These are phyloP conservation scores for Drosophila antonietae DNA, from an alignment of 2,888 invertebrate genomes.

Conservation along the genomic window DNA sequence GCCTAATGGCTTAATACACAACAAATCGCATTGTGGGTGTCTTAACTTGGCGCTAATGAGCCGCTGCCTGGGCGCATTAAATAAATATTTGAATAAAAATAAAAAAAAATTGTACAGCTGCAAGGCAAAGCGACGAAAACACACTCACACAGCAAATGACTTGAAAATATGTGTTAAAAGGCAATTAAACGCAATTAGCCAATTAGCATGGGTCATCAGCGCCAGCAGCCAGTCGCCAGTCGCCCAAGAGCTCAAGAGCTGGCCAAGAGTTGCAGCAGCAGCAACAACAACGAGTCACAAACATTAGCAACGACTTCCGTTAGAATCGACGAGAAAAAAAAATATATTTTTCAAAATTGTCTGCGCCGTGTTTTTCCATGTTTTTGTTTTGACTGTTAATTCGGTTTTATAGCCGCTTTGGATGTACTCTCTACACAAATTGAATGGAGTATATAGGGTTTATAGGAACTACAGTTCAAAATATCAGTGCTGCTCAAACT, in stretches of 20 bases:
- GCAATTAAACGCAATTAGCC: conserved; percentile 79
- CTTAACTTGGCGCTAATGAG: conserved; percentile 53
- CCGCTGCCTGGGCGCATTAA: conserved; percentile 47
- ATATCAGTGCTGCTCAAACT: neutral
- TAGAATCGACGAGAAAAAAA: conserved; percentile 55
- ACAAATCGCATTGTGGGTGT: conserved; percentile 16
- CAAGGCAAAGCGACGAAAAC: conserved; percentile 9
- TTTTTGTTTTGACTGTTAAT: conserved; percentile 28
- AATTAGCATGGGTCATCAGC: conserved; percentile 78
- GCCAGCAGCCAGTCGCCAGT: conserved; percentile 24
- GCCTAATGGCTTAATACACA: conserved; percentile 15
- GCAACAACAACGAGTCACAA: conserved; percentile 21
- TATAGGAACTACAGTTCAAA: neutral
- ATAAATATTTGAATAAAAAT: conserved; percentile 56
- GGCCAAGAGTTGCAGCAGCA: conserved; percentile 49
- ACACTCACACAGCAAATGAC: conserved; percentile 1
- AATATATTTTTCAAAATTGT: conserved; percentile 48
- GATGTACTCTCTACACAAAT: neutral
- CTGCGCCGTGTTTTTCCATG: conserved; percentile 19
- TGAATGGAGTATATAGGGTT: neutral
- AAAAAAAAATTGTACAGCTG: conserved; percentile 39
- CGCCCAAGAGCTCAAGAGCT: conserved; percentile 24
- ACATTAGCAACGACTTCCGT: conserved; percentile 66
- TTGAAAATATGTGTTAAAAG: conserved; percentile 63
- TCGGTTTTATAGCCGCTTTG: conserved; percentile 23